phyloP scores from a whole-genome alignment of 92 coral and sea anemone species.

The Galaxea fascicularis region DNA sequence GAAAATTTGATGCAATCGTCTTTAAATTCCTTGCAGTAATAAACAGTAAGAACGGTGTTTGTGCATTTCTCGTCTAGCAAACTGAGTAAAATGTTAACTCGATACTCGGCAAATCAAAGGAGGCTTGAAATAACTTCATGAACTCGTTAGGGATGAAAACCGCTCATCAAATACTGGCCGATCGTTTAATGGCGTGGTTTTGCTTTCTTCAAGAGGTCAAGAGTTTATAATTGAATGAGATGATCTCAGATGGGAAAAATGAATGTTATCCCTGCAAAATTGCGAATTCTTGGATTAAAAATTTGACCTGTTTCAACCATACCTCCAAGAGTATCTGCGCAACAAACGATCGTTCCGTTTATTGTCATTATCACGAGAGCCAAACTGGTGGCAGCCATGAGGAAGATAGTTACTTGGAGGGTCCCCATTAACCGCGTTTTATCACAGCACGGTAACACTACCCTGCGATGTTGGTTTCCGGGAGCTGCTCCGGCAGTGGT shows the following conservation, averaged over 20 bases:
- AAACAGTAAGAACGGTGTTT: background rate
- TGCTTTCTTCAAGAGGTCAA: background rate
- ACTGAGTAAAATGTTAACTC: background rate
- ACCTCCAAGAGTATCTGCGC: background rate
- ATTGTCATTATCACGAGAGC: constrained; percentile 7
- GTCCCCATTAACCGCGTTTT: background rate
- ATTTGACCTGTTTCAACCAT: background rate
- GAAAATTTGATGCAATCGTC: background rate
- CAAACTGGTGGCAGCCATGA: background rate
- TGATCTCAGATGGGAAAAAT: background rate
- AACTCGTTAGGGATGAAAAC: background rate
- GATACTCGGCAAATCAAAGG: background rate
- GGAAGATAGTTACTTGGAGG: constrained; percentile 1
- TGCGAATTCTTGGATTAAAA: background rate
- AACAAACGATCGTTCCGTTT: constrained; percentile 7
- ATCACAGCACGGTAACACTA: background rate
- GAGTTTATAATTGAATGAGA: background rate
- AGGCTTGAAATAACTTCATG: background rate
- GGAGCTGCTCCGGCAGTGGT: background rate
- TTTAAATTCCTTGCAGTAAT: background rate
- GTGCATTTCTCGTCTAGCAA: background rate
- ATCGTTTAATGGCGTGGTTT: background rate
- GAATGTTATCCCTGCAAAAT: background rate
- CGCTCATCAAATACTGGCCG: background rate
- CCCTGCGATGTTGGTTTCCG: background rate